These are phyloP conservation scores for Ptiloglossa arizonensis DNA, from an alignment of 1,140 invertebrate species.

Conservation along the genomic window DNA sequence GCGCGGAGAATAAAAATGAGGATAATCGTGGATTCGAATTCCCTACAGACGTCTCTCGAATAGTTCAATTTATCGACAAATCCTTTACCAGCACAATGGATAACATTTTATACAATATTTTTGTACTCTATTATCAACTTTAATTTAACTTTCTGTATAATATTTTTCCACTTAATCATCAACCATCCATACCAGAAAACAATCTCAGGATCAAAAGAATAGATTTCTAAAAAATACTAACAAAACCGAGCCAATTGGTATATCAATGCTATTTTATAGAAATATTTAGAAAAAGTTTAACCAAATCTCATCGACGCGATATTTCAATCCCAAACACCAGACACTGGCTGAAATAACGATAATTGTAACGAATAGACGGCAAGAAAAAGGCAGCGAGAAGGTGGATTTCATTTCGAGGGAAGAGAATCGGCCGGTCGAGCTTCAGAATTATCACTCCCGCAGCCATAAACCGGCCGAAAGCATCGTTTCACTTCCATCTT, in stretches of 20 bases:
- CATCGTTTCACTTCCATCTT: slow-evolving; percentile 39
- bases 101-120: too few species aligned
- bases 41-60: neutral
- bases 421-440: neutral
- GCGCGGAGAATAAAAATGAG: neutral
- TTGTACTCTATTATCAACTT: too few species aligned
- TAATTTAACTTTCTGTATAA: too few species aligned
- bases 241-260: too few species aligned
- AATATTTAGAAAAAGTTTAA: neutral
- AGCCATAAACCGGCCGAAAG: slow-evolving; percentile 48
- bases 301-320: too few species aligned
- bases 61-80: neutral
- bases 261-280: neutral
- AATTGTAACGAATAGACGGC: neutral
- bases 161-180: too few species aligned
- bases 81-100: too few species aligned
- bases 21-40: neutral
- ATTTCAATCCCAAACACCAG: neutral
- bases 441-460: slow-evolving; percentile 42
- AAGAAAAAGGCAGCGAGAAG: neutral
- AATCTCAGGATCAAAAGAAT: too few species aligned
- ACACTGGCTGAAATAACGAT: neutral
- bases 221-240: too few species aligned
- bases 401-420: neutral
- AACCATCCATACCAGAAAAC: too few species aligned